Evolutionary conservation across 2,797 vertebrate genomes (phyloP), one percentile per base, ranked within the genome.

Genomic region (Cottoperca gobio): DNA sequence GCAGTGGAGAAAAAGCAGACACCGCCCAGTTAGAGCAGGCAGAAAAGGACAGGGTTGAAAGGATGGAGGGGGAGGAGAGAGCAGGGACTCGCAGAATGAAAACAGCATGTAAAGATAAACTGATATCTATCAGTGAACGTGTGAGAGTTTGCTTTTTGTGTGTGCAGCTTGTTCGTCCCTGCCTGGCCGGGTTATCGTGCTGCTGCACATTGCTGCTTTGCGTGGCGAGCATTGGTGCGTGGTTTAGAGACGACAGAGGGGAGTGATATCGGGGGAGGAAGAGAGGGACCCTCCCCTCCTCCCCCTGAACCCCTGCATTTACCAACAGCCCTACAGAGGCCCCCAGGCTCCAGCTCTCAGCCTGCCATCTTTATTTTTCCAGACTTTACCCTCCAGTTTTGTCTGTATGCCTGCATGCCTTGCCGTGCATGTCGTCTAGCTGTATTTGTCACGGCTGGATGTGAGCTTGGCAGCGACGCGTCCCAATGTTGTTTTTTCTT

Each of bases 391-490:
- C 72, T 55, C 49, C 46, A n/a, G 54, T 59, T 46, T 40, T 17
- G 4, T 57, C 52, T 21, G 16, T 23, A 0, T 24, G 66, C 40
- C 66, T 59, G 54, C 37, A 3, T 43, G 37, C 50, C 45, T 71
- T 2, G 37, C 75, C 12, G 52, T 73, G 81, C 37, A 17, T 64
- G 66, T 45, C 33, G 26, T 43, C 67, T 39, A 57, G 69, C 77
- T 74, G 76, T 70, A 73, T 82, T 78, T 83, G 86, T 88, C 84
- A 74, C 62, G 81, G 84, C 65, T 89, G 78, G 81, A 85, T 76
- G 79, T 70, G 82, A 89, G 85, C 70, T 88, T 85, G 86, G 86
- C 88, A 75, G 75, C 70, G 11, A 43, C 61, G 48, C 52, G 63
- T 73, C 81, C 85, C 83, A 78, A 66, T 60, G 73, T 85, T 88